Conservation (phyloP, 2,113 vertebrate species). For the Macquaria ambigua region DNA sequence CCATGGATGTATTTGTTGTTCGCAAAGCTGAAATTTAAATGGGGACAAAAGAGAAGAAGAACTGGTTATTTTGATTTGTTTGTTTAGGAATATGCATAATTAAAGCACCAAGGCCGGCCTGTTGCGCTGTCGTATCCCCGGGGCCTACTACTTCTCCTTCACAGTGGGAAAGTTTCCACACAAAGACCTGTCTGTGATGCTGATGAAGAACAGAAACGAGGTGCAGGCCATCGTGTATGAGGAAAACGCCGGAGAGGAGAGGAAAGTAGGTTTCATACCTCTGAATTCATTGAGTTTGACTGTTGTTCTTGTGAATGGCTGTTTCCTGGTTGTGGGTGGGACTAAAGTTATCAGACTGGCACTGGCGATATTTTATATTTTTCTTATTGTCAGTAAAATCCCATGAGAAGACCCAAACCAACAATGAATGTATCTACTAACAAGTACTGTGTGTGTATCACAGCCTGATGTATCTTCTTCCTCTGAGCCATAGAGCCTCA, state of each 20-base stretch:
- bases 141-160: conserved; percentile 98
- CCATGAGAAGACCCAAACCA: not conserved
- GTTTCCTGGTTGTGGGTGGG: not conserved
- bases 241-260: conserved; percentile 92
- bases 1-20: too few relatives aligned
- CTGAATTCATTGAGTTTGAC: not conserved
- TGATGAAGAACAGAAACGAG: conserved; percentile 98
- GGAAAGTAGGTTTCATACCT: conserved; percentile 78
- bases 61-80: too few relatives aligned
- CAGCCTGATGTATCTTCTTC: too few relatives aligned
- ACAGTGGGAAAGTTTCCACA: conserved; percentile 96
- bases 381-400: not conserved
- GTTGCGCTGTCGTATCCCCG: conserved; percentile 95
- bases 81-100: too few relatives aligned
- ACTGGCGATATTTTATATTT: not conserved
- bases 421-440: too few relatives aligned
- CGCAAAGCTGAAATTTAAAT: too few relatives aligned
- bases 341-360: not conserved
- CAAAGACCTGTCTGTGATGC: conserved; percentile 97
- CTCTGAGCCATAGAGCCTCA: too few relatives aligned
- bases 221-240: conserved; percentile 98
- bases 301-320: not conserved
- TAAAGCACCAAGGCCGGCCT: conserved; percentile 89
- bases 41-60: too few relatives aligned
- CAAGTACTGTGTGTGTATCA: too few relatives aligned